Evolutionary conservation across 2,888 invertebrate genomes (phyloP), one percentile per base, ranked within the genome.

Genomic region (Trichopria drosophilae): DNA sequence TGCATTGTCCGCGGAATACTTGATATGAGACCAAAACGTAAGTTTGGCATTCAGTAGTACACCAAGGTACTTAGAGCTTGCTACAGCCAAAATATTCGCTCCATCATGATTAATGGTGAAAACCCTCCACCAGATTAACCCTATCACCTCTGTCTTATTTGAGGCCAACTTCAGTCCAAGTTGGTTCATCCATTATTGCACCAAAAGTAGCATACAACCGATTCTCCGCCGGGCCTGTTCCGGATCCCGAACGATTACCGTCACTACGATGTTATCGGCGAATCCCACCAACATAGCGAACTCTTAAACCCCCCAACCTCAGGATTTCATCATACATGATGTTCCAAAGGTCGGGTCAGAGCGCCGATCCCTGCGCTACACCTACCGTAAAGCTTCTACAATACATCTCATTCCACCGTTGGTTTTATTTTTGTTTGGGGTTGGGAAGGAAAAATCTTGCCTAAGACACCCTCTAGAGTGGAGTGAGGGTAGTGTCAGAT

Each of bases 221-320:
- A n/a, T n/a, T n/a, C 24, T 23, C 13, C 32, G 29, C n/a, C 24
- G 34, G 1, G 13, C 12, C 6, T 9, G n/a, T 10, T 44, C 23
- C 1, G 9, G 16, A 7, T 12, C 15, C 6, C 40, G 19, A 1
- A 49, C 53, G 3, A 6, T 35, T 6, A 57, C 49, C 1, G 49
- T 18, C 0, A 41, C 55, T 1, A 52, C 61, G 2, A 60, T 36
- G 28, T 57, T 53, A 31, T 60, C 59, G 2, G 57, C 53, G 31
- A 51, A 56, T 9, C 49, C 57, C 2, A 59, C 48, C n/a, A 61
- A 46, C 3, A 24, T 32, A 1, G 46, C 31, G 15, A 36, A 47
- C 4, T 44, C 15, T 2, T 49, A 57, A 53, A 60, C n/a, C 52
- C 3, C 50, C 34, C 12, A 48, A 10, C 0, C 45, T 36, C 7